Conservation (phyloP, 2,797 vertebrate species). For the Geotria australis region DNA sequence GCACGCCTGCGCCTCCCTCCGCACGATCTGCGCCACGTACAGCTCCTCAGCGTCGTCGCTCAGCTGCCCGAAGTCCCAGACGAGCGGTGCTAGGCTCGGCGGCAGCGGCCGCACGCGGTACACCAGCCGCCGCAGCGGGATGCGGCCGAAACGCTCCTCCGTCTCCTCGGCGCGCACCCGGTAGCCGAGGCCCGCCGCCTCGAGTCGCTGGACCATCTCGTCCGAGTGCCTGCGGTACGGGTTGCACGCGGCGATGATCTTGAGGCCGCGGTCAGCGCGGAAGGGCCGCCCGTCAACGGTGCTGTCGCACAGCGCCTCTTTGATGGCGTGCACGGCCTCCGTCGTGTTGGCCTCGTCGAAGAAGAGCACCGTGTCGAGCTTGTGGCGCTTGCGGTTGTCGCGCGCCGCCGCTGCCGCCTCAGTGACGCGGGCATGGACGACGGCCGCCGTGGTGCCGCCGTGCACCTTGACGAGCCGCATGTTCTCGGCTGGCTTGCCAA, state of each 20-base stretch:
- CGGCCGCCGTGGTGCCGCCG: slow-evolving; percentile 47
- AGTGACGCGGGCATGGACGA: slow-evolving; percentile 33
- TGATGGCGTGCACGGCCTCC: slow-evolving; percentile 61
- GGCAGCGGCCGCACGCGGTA: slow-evolving; percentile 80
- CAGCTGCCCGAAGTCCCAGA: slow-evolving; percentile 93
- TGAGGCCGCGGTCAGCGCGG: slow-evolving; percentile 16
- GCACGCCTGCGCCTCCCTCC: slow-evolving; percentile 16
- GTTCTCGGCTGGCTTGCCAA: slow-evolving; percentile 20
- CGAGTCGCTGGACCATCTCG: slow-evolving; percentile 47
- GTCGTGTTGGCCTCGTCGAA: slow-evolving; percentile 93
- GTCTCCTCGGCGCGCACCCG: slow-evolving; percentile 45
- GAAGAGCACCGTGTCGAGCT: slow-evolving; percentile 53
- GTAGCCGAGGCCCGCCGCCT: slow-evolving; percentile 65
- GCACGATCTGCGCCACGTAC: slow-evolving; percentile 70
- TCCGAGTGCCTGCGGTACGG: slow-evolving; percentile 65
- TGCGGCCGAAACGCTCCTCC: slow-evolving; percentile 47
- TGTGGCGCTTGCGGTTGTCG: slow-evolving; percentile 18
- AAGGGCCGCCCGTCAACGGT: slow-evolving; percentile 31
- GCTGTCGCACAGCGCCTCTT: slow-evolving; percentile 62
- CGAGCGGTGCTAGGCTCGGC: slow-evolving; percentile 64
- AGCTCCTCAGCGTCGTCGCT: slow-evolving; percentile 33
- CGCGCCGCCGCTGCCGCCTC: slow-evolving; percentile 29
- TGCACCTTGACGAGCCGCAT: slow-evolving; percentile 82
- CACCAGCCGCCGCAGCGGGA: slow-evolving; percentile 75
- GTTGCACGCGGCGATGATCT: slow-evolving; percentile 76